Conservation (phyloP, 64 coral and sea anemone genomes). For the Porites lutea region DNA sequence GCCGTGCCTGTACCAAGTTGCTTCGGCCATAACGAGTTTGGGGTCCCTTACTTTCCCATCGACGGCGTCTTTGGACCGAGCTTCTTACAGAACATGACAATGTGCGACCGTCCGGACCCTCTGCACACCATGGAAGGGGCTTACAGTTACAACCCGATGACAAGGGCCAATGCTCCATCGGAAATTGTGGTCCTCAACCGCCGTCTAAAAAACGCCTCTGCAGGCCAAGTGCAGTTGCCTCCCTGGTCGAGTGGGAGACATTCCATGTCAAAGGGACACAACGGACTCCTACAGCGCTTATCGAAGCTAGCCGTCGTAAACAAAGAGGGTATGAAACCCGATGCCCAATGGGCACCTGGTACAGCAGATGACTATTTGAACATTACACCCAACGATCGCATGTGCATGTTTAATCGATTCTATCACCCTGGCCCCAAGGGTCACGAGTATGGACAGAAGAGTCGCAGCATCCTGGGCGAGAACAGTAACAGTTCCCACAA, state of each 20-base stretch:
- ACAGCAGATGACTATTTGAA: not conserved
- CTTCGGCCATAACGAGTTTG: not conserved
- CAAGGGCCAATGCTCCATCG: not conserved
- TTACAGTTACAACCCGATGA: slow-evolving; percentile 2
- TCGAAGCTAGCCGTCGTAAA: not conserved
- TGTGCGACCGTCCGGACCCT: not conserved
- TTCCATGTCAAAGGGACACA: not conserved
- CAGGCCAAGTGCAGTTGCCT: not conserved
- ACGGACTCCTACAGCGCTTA: not conserved
- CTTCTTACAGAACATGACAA: not conserved
- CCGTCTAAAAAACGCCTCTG: not conserved
- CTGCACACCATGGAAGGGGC: not conserved
- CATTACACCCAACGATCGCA: not conserved
- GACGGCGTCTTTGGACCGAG: not conserved
- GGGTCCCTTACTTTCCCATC: not conserved
- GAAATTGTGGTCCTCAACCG: not conserved
- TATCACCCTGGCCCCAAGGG: not conserved
- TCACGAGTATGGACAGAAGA: not conserved
- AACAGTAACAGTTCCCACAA: not conserved
- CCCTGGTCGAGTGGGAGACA: not conserved
- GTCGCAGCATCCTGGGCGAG: not conserved
- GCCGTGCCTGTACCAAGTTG: not conserved
- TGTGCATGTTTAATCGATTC: not conserved
- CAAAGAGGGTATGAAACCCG: not conserved
- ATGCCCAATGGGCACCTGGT: not conserved